Base-by-base conservation (phyloP, 2,797 vertebrate genomes). In the Pseudomugil tenellus region DNA sequence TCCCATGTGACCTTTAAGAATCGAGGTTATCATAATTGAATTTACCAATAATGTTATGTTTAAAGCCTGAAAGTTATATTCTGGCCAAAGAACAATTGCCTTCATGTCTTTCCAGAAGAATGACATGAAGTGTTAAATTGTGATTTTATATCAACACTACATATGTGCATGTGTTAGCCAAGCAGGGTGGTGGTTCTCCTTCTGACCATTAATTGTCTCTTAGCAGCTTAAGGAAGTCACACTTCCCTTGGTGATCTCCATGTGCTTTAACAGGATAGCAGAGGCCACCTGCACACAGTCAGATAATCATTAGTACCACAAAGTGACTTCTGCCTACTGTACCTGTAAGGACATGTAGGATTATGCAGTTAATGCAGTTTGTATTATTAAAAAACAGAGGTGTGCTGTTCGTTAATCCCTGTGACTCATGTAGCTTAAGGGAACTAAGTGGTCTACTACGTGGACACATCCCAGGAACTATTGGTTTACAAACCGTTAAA, bases 221-320 rank as follows among this genome's bases (percentile, higher is more conserved):
- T 85, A 89, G 69, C 77, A 81, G 91, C 87, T 92, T 91, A 92
- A 78, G 81, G 88, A 91, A 91, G 89, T 93, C 90, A 92, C 87
- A 92, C 81, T 87, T 85, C 78, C 70, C 77, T 81, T 80, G 80
- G 78, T 91, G 87, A 92, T 83, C 84, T 84, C 83, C 91, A 90
- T 87, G 87, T 87, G 89, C 86, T 86, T 71, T 69, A 58, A 74
- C 77, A 56, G 48, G 63, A 67, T 64, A 59, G 31, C 26, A 26
- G 69, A 67, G 76, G 81, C 80, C 68, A 76, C 75, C 74, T 62
- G 51, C 69, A 56, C 69, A 56, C 29, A 60, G 5, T 26, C 72
- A 67, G 60, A 10, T 60, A 67, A 58, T 51, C 57, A 55, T 54
- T 37, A 23, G 14, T 49, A 54, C 41, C 29, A 13, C 58, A 58